Evolutionary conservation across 2,113 vertebrate species (phyloP).

Genomic region (Dendropsophus ebraccatus): DNA sequence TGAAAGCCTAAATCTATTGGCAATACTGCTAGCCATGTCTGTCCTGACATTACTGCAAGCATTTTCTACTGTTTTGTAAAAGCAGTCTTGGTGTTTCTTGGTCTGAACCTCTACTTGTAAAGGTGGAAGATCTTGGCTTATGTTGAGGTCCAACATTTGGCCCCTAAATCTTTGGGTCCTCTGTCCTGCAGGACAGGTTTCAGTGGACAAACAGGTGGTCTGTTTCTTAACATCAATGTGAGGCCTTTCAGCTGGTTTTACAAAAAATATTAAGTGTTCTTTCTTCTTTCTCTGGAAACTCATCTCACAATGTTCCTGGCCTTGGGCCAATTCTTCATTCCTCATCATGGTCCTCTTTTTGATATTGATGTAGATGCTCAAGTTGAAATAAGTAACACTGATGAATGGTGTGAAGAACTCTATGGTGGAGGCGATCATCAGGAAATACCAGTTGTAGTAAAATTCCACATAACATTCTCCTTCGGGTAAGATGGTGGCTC

Average conservation of each 20-base stretch:
- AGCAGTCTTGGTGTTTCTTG: constrained; percentile 57
- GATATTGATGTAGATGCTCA: constrained; percentile 79
- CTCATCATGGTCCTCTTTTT: constrained; percentile 69
- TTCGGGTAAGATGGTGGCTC: constrained; percentile 70
- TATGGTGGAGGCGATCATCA: constrained; percentile 75
- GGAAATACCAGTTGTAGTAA: constrained; percentile 80
- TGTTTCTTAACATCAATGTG: constrained; percentile 51
- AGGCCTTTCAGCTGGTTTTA: constrained; percentile 63
- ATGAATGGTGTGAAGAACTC: constrained; percentile 80
- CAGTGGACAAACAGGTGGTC: constrained; percentile 41
- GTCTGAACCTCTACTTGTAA: constrained; percentile 64
- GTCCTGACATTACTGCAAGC: constrained; percentile 39
- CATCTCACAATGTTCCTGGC: constrained; percentile 64
- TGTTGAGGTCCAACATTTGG: constrained; percentile 55
- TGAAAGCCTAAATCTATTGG: constrained; percentile 71
- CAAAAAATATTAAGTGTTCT: constrained; percentile 67
- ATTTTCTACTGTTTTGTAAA: constrained; percentile 61
- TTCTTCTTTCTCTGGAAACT: constrained; percentile 62
- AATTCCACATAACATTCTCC: constrained; percentile 77
- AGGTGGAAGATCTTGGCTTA: constrained; percentile 65
- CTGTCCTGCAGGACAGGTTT: constrained; percentile 51
- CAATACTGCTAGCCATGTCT: constrained; percentile 61
- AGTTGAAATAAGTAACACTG: constrained; percentile 75
- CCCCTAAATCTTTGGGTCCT: constrained; percentile 56
- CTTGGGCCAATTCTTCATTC: constrained; percentile 59